Evolutionary conservation across 2,797 vertebrate species (phyloP), one percentile per base, ranked within the genome.

Genomic region (Clarias fuscus): DNA sequence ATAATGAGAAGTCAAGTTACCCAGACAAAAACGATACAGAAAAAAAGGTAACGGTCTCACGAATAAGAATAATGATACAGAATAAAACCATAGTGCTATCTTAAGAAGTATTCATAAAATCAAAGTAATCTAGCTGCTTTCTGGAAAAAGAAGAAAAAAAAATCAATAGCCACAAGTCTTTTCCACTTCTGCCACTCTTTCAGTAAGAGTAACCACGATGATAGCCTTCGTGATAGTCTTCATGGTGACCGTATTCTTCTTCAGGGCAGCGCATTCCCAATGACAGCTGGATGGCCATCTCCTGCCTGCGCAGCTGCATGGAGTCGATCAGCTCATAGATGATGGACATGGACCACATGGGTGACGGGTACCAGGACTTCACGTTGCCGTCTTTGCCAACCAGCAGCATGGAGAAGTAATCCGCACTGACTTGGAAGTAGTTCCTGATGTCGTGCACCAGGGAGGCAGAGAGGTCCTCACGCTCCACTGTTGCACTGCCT

Each of bases 361-460:
- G 96, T 30, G 96, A 97, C 77, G 96, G 96, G 86, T 97, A 97
- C 97, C 96, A 97, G 82, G 96, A 97, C 89, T 97, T 97, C 65
- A 97, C 96, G 0, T 97, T 97, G 71, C 97, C 96, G 13, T 97
- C 97, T 92, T 97, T 97, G 80, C 96, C 97, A 88, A 97, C 96
- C n/a, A 97, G 94, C 75, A 97, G 95, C 97, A 97, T 97, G 85
- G 96, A 97, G 93, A 97, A 97, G 90, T 97, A 96, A 88, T 97
- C 96, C 0, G 95, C 94, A 87, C 96, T 96, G 90, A 97, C 94
- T 92, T 97, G 97, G 89, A 97, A 97, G 88, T 97, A 97, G 91
- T 97, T 96, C 85, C 96, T 92, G 83, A 97, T 95, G 86, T 97
- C 95, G 92, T 95, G 96, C 90, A 96, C 97, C 91, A 97, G 90